Base-by-base conservation (phyloP, 2,797 vertebrate species). In the Liparis tanakae region DNA sequence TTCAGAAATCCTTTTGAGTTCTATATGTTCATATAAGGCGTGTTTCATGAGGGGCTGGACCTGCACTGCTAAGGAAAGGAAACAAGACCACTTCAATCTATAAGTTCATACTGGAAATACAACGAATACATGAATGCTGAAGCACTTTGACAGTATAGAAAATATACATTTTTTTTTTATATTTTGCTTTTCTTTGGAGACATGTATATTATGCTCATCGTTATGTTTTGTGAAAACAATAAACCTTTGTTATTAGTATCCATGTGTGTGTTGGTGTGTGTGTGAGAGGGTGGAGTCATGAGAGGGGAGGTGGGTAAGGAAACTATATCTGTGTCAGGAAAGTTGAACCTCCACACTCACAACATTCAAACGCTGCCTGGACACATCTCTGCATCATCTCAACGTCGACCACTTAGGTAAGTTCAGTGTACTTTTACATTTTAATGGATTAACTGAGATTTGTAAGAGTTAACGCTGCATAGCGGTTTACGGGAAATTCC, bases 301-400 rank as follows among this genome's bases (percentile, higher is more conserved):
- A 76, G 61, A 80, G 74, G 39, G 85, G 81, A 58, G 75, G 71
- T 74, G 77, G 80, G 78, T 41, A 64, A 51, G 76, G 74, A 67
- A 83, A 83, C 62, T 78, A 79, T 67, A 51, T 67, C 30, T 55
- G 70, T 50, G 70, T 50, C 39, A 33, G 55, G 74, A 74, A 85
- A 82, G 90, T 92, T 91, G 55, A 91, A 88, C 20, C 37, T 85
- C 85, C 90, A 92, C 90, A 89, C 88, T 88, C 90, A 80, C 81
- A 72, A 63, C 72, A 67, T 56, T 63, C 41, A 3, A 79, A 72
- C 78, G 71, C 67, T 61, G 74, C 76, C 76, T 67, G 72, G 69
- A 70, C 75, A 83, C 37, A 82, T 86, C 82, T 85, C 76, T 87
- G 72, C 76, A 79, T 74, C 89, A 69, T 87, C 79, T 87, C 75